Percentiles rank a stretch among this genome's conserved stretches.
phyloP scores from a whole-genome alignment of 2,113 vertebrate species.

The Tachysurus fulvidraco region DNA sequence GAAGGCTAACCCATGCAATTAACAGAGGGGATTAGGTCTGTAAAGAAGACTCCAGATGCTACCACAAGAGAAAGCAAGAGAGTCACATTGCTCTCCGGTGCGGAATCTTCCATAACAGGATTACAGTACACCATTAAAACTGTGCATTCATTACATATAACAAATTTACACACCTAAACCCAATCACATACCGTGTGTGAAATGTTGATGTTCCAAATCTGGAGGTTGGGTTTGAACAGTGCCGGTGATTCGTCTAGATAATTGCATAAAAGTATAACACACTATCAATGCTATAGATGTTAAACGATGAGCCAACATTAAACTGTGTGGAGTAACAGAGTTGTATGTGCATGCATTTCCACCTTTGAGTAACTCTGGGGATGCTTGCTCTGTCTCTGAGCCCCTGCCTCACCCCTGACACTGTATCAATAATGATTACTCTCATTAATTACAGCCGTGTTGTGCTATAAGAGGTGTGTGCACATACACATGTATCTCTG shows the following conservation, averaged over 20 bases:
- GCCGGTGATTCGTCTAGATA: neutral
- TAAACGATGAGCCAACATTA: neutral
- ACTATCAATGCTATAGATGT: neutral
- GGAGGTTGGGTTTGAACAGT: neutral
- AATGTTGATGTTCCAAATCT: neutral
- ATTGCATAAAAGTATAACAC: neutral
- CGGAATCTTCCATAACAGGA: slow-evolving; percentile 12
- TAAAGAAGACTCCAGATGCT: slow-evolving; percentile 51
- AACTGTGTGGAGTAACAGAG: neutral
- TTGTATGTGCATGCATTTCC: neutral
- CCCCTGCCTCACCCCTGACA: slow-evolving; percentile 40
- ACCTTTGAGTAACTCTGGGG: slow-evolving; percentile 34
- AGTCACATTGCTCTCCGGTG: neutral
- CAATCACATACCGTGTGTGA: neutral
- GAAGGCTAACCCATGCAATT: slow-evolving; percentile 57
- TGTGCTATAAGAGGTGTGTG: slow-evolving; percentile 20
- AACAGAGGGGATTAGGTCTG: slow-evolving; percentile 50
- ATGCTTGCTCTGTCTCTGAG: slow-evolving; percentile 31
- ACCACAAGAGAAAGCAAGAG: slow-evolving; percentile 26
- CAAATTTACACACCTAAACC: slow-evolving; percentile 1
- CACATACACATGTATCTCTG: neutral
- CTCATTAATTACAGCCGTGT: slow-evolving; percentile 50
- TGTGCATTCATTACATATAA: slow-evolving; percentile 12
- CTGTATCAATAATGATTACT: slow-evolving; percentile 56
- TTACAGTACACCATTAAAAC: slow-evolving; percentile 15